These are phyloP conservation scores for Acanthis flammea DNA, from an alignment of 2,797 vertebrate species.

Conservation along the genomic window DNA sequence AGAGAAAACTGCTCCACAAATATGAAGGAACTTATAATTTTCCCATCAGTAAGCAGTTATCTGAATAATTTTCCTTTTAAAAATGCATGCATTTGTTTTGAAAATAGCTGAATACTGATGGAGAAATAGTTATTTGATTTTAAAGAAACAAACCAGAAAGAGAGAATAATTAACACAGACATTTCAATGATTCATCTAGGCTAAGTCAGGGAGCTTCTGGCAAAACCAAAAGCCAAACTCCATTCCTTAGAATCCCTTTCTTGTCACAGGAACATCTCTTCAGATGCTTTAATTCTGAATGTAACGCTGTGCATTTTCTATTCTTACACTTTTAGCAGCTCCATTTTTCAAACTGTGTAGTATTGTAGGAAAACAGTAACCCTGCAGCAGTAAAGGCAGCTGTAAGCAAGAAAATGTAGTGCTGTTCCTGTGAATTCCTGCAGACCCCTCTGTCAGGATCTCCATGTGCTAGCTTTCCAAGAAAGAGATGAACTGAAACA, in stretches of 20 bases:
- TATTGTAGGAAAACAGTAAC: constrained; percentile 33
- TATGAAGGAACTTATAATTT: background rate
- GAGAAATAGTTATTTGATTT: background rate
- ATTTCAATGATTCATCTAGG: background rate
- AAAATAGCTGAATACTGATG: background rate
- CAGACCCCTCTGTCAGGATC: background rate
- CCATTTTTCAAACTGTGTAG: constrained; percentile 47
- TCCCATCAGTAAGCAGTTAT: background rate
- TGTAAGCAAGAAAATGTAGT: constrained; percentile 26
- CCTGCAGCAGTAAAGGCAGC: constrained; percentile 11
- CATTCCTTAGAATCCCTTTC: background rate
- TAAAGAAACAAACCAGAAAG: background rate
- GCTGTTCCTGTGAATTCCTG: constrained; percentile 38
- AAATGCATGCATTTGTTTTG: background rate
- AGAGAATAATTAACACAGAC: background rate
- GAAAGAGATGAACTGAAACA: constrained; percentile 42
- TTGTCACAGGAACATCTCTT: background rate
- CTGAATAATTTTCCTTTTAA: background rate
- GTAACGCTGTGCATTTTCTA: background rate
- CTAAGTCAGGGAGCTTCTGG: background rate
- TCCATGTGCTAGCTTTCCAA: constrained; percentile 34
- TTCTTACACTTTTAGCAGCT: background rate
- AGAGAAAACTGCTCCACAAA: background rate
- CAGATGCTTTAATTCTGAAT: background rate
- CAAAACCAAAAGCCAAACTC: background rate